Evolutionary conservation across 2,888 invertebrate species (phyloP), one percentile per base, ranked within the genome.

Genomic region (Troilus luridus): DNA sequence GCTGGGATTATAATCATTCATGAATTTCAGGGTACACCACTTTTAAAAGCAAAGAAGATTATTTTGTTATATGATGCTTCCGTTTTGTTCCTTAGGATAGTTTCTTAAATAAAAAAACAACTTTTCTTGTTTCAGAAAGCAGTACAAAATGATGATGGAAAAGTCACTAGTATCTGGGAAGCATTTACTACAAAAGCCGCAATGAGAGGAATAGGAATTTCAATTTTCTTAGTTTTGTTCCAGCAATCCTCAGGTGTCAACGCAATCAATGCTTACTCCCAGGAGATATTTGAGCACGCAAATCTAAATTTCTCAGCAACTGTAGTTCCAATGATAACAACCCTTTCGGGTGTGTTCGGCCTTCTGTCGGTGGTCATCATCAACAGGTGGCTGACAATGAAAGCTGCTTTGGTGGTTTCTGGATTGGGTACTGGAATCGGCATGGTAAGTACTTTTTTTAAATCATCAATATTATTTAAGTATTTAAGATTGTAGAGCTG

Each of bases 371-470:
- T 81, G 60, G 81, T 89, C 0, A 19, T 89, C 19, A 14, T 89
- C 12, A 89, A 89, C 17, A 72, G 62, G 27, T 62, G n/a, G 0
- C 59, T 89, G n/a, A 89, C 89, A 21, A 60, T 88, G n/a, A 91
- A 91, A 89, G 27, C 58, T 21, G 72, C 58, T 64, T 8, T 91
- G 17, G 2, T 91, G 6, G 67, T 81, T 59, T 91, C 91, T 54
- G 60, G 89, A 27, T 60, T 91, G 12, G 89, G 89, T n/a, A 54
- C 0, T 88, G 91, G 62, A 27, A 62, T 91, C 12, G 24, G 56
- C 27, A 24, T 77, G 21, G 91, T 91, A 81, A 91, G 90, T 90
- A 77, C 12, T 67, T 88, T 60, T 17, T 88, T 41, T 41, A 41
- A 41, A 41, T 41, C 41, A 41, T 41, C 5, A 41, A 41, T 41